Percentiles rank a stretch among this genome's conserved stretches.
Evolutionary conservation across 2,113 vertebrate species (phyloP).

Genomic region (Lepus europaeus): DNA sequence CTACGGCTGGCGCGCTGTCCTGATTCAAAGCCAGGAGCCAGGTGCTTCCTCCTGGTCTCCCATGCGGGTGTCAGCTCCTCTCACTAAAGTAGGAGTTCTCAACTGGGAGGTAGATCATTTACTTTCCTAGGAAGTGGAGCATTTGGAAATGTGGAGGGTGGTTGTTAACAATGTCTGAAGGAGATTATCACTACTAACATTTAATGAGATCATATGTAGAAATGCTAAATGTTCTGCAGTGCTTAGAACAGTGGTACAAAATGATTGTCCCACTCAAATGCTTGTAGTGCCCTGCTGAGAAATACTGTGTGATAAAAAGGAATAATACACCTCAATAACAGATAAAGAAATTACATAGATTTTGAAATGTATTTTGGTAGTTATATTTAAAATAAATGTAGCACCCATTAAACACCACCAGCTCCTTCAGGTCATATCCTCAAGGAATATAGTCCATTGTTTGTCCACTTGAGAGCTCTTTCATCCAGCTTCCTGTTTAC

Average conservation of each 20-base stretch:
- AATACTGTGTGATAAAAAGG: slow-evolving; percentile 36
- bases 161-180: not conserved
- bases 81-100: slow-evolving; percentile 47
- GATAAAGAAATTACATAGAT: not conserved
- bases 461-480: slow-evolving; percentile 23
- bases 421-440: not conserved
- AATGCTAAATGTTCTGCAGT: not conserved
- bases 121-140: not conserved
- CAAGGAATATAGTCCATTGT: not conserved
- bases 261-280: not conserved
- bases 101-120: not conserved
- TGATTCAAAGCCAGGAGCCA: too few species aligned
- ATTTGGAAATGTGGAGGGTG: not conserved
- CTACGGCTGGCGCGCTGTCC: too few species aligned
- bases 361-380: slow-evolving; percentile 52
- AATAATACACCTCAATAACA: not conserved
- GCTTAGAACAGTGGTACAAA: not conserved
- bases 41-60: too few species aligned
- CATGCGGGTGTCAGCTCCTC: not conserved
- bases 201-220: not conserved
- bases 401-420: not conserved
- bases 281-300: not conserved
- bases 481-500: not conserved
- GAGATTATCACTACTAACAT: not conserved
- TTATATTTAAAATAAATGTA: slow-evolving; percentile 55